Evolutionary conservation across 2,113 vertebrate genomes (phyloP), one percentile per base, ranked within the genome.

Genomic region (Rhineura floridana): DNA sequence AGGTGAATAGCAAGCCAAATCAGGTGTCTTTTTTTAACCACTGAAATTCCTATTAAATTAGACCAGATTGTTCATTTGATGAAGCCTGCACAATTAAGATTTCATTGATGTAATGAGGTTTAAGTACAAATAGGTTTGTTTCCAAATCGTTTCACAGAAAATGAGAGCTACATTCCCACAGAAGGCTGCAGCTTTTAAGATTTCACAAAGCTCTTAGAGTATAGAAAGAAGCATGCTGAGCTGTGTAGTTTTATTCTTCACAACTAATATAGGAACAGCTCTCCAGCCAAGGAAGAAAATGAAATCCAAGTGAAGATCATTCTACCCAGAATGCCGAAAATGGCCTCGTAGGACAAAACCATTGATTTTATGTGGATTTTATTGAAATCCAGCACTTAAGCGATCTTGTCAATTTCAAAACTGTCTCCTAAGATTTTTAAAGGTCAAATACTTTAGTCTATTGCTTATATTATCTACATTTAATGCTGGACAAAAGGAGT

Each of bases 31-130:
- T 84, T 83, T 36, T 77, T 3, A 79, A 88, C 62, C 83, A 91
- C 67, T 62, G 88, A 84, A 81, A 69, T 86, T 86, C 79, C 91
- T 91, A 81, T 89, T 93, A 89, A 92, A 91, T 90, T 86, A 90
- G 76, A 62, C 50, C 69, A 81, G 72, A 90, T 89, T 89, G 89
- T 90, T 93, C 81, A 89, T 87, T 86, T n/a, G 81, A 69, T 42
- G 44, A 86, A 92, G n/a, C 13, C 52, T 25, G 55, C 75, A 87
- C 81, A 91, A 65, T 73, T 87, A 65, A 88, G 76, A 25, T 72
- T 85, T 93, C 84, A 87, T 73, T 80, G 90, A 89, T 80, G 63
- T 6, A 72, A 77, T 55, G 80, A 76, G 6, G 78, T 50, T 86
- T 86, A 90, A 93, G 90, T 3, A 88, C 72, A 92, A 91, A 93